A percentile compares a stretch with the other conserved stretches of the same genome.
phyloP scores from a whole-genome alignment of 2,113 vertebrate species.

The Piaya cayana region DNA sequence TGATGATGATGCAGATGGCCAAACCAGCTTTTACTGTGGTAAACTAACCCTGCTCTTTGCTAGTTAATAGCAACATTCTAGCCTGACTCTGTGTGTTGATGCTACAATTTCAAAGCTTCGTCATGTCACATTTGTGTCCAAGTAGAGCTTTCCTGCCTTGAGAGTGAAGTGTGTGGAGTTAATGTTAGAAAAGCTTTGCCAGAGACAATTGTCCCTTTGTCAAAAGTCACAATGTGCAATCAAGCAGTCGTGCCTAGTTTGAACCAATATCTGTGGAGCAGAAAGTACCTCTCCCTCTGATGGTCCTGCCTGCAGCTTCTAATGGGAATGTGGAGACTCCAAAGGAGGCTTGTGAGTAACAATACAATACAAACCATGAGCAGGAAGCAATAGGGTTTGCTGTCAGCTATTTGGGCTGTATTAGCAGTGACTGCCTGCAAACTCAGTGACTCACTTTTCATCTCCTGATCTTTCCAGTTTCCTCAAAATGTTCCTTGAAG shows the following conservation, averaged over 20 bases:
- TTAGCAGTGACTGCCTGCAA: not conserved
- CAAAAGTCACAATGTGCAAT: not conserved
- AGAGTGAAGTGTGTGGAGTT: not conserved
- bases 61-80: rapidly evolving
- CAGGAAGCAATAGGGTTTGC: not conserved
- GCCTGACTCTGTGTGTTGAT: not conserved
- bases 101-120: not conserved
- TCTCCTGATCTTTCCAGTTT: not conserved
- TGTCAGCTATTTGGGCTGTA: not conserved
- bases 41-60: rapidly evolving
- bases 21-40: not conserved
- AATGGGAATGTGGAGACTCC: not conserved
- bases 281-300: rapidly evolving
- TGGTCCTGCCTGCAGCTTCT: not conserved
- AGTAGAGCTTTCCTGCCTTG: not conserved
- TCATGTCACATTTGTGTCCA: rapidly evolving
- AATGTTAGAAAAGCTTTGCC: not conserved
- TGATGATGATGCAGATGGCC: not conserved
- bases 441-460: not conserved
- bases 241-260: not conserved
- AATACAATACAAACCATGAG: no score
- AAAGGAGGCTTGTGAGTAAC: not conserved
- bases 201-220: not conserved
- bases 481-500: not conserved
- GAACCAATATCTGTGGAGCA: not conserved